Evolutionary conservation across 2,113 vertebrate species (phyloP).

Genomic region (Labeo rohita): DNA sequence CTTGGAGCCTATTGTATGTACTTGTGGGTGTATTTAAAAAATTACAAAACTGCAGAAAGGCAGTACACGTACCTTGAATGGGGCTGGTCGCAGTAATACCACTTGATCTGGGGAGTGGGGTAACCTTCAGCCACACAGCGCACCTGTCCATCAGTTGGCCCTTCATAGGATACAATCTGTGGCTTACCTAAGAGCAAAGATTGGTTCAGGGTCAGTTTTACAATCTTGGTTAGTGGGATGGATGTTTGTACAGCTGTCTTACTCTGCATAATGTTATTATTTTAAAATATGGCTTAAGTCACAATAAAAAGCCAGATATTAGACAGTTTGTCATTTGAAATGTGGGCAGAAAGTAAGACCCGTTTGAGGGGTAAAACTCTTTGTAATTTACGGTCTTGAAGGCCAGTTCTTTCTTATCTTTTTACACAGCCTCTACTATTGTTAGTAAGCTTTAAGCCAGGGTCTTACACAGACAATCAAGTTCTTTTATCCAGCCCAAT

Average conservation of each 20-base stretch:
- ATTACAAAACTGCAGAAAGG: background rate
- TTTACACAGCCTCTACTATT: slow-evolving; percentile 8
- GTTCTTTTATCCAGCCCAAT: slow-evolving; percentile 2
- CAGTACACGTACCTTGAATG: slow-evolving; percentile 81
- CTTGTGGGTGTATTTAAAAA: background rate
- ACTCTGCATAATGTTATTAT: background rate
- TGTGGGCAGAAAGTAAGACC: background rate
- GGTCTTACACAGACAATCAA: slow-evolving; percentile 10
- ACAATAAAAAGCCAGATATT: background rate
- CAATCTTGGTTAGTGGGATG: background rate
- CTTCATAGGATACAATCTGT: slow-evolving; percentile 85
- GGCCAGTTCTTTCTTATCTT: background rate
- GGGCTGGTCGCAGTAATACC: slow-evolving; percentile 90
- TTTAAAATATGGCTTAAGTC: background rate
- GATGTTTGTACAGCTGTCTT: background rate
- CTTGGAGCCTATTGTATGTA: background rate
- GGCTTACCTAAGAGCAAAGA: slow-evolving; percentile 85
- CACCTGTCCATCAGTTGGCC: slow-evolving; percentile 84
- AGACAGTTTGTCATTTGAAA: background rate
- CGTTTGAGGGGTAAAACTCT: background rate
- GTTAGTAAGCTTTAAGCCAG: slow-evolving; percentile 18
- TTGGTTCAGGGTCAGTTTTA: background rate
- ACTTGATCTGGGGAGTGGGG: slow-evolving; percentile 89
- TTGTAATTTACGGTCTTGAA: background rate
- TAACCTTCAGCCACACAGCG: slow-evolving; percentile 91